A percentile compares a stretch with the other conserved stretches of the same genome.
These are phyloP conservation scores for Chloroclysta siterata DNA, from an alignment of 2,888 invertebrate genomes.

Conservation along the genomic window DNA sequence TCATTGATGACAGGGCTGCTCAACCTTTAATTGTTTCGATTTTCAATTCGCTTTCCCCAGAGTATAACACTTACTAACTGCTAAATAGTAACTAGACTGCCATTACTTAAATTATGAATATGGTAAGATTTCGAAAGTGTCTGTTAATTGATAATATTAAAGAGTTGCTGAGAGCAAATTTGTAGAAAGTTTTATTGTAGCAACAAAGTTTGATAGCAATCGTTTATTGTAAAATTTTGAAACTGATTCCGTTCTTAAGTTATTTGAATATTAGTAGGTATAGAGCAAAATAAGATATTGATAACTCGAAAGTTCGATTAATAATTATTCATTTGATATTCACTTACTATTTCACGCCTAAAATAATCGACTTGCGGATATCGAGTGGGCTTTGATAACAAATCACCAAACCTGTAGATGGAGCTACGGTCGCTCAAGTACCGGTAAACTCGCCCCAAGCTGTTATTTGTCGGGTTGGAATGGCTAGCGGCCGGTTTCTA, in stretches of 20 bases:
- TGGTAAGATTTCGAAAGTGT: background rate
- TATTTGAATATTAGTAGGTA: background rate
- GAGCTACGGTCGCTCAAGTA: too few species aligned
- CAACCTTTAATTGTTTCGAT: background rate
- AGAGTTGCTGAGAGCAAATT: constrained; percentile 3
- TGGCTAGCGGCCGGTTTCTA: too few species aligned
- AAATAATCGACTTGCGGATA: too few species aligned
- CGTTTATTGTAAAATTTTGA: background rate
- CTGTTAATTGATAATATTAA: background rate
- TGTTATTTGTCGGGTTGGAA: too few species aligned
- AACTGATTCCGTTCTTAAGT: constrained; percentile 7
- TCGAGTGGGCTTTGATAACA: too few species aligned
- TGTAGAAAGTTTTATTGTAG: background rate
- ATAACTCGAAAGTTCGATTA: background rate
- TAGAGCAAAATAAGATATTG: constrained; percentile 4
- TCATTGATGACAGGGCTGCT: background rate
- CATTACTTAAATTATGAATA: constrained; percentile 4
- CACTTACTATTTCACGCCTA: background rate
- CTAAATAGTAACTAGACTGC: background rate
- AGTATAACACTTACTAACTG: background rate
- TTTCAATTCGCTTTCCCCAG: background rate
- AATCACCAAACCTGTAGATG: too few species aligned
- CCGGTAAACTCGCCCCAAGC: too few species aligned
- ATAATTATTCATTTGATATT: background rate
- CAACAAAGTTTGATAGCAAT: constrained; percentile 6